phyloP scores from a whole-genome alignment of 2,113 vertebrate species.

The Ctenomys sociabilis region DNA sequence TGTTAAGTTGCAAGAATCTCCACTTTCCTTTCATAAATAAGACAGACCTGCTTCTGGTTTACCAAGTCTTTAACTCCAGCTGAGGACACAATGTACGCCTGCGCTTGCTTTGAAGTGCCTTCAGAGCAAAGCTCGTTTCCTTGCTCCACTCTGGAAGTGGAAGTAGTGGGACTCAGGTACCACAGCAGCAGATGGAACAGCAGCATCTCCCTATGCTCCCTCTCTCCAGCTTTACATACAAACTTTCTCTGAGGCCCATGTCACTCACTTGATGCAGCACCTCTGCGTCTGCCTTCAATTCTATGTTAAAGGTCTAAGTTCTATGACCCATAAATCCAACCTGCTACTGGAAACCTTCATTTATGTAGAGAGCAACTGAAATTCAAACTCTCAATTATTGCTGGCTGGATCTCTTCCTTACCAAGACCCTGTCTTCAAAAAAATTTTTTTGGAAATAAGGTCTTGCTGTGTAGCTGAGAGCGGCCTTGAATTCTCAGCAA shows the following conservation, averaged over 20 bases:
- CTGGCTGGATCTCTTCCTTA: not conserved
- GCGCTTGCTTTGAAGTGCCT: not conserved
- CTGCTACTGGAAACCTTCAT: not conserved
- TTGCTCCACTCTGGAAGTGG: not conserved
- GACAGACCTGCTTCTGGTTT: not conserved
- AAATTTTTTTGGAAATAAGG: not conserved
- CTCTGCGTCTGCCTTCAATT: not conserved
- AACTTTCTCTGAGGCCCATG: not conserved
- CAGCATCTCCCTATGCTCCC: not conserved
- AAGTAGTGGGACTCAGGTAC: not conserved
- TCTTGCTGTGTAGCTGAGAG: not conserved
- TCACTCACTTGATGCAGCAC: not conserved
- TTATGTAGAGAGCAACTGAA: not conserved
- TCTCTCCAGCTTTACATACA: not conserved
- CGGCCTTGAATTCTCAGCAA: not conserved
- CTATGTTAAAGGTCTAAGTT: not conserved
- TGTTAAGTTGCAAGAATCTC: not conserved
- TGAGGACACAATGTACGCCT: not conserved
- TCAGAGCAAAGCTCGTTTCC: not conserved
- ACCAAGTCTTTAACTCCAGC: not conserved
- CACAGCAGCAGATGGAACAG: not conserved
- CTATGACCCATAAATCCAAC: not conserved
- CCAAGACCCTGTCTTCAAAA: not conserved
- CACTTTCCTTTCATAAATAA: not conserved
- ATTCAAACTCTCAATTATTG: not conserved